Percentiles rank a stretch among this genome's conserved stretches.
These are phyloP conservation scores for Monomorium pharaonis DNA, from an alignment of 1,140 invertebrate species.

Conservation along the genomic window DNA sequence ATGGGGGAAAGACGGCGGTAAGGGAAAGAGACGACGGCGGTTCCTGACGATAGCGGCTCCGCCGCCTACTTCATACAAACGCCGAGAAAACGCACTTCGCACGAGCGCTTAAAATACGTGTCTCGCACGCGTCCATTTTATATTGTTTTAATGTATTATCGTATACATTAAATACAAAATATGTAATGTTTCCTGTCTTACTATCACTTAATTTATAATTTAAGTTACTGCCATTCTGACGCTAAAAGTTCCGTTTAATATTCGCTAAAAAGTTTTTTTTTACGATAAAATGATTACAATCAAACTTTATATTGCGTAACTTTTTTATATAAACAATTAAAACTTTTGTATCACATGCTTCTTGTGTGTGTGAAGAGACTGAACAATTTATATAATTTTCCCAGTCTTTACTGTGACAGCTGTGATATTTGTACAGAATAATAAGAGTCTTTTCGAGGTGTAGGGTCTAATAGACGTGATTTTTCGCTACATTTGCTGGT, in stretches of 20 bases:
- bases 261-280: background rate
- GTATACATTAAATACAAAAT: background rate
- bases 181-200: background rate
- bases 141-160: background rate
- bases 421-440: background rate
- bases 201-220: background rate
- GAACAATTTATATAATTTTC: conserved; percentile 2
- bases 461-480: conserved; percentile 52
- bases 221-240: background rate
- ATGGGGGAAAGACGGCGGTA: background rate
- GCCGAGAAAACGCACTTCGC: background rate
- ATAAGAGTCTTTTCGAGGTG: background rate
- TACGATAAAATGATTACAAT: background rate
- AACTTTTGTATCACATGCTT: background rate
- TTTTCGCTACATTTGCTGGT: conserved; percentile 77
- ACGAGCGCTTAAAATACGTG: background rate
- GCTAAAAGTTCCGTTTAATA: background rate
- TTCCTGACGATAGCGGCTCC: conserved; percentile 46
- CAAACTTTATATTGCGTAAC: background rate
- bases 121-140: background rate
- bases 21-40: conserved; percentile 21
- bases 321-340: background rate
- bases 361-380: background rate
- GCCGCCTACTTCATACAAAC: background rate
- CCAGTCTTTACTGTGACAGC: background rate